Percentiles rank a stretch among this genome's conserved stretches.
Conservation (phyloP, 2,888 invertebrate species). For the Limnephilus auricula region DNA sequence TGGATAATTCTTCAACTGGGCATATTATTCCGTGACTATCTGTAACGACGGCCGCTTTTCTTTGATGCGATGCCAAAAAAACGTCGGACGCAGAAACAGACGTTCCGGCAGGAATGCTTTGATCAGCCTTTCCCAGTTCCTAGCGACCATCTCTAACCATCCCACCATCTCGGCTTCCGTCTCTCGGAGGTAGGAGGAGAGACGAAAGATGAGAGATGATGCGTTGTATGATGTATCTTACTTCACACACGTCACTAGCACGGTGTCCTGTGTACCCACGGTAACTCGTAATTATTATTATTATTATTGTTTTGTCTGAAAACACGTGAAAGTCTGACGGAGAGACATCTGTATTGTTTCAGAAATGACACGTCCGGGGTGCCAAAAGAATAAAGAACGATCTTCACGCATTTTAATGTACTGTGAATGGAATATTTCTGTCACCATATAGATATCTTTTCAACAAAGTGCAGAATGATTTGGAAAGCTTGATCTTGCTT, state of each 20-base stretch:
- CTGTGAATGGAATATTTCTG: neutral
- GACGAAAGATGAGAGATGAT: neutral
- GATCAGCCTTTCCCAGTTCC: constrained; percentile 50
- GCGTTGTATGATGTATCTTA: constrained; percentile 13
- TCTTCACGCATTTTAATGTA: neutral
- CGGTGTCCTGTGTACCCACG: neutral
- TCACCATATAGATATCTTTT: neutral
- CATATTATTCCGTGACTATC: constrained; percentile 25
- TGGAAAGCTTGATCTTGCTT: neutral
- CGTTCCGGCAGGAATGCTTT: constrained; percentile 59
- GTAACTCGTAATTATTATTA: neutral
- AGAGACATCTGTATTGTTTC: neutral
- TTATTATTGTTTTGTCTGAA: neutral
- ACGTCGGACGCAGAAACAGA: constrained; percentile 59
- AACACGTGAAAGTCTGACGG: neutral
- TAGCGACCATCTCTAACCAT: neutral
- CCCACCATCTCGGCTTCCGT: neutral
- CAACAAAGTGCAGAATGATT: neutral
- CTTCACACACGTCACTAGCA: constrained; percentile 29
- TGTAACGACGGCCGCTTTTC: constrained; percentile 50
- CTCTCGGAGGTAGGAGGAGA: neutral
- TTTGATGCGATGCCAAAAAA: constrained; percentile 65
- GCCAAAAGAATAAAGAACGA: neutral
- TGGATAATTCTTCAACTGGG: constrained; percentile 1
- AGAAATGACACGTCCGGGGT: neutral